phyloP scores from a whole-genome alignment of 2,797 vertebrate species.

The Okamejei kenojei region DNA sequence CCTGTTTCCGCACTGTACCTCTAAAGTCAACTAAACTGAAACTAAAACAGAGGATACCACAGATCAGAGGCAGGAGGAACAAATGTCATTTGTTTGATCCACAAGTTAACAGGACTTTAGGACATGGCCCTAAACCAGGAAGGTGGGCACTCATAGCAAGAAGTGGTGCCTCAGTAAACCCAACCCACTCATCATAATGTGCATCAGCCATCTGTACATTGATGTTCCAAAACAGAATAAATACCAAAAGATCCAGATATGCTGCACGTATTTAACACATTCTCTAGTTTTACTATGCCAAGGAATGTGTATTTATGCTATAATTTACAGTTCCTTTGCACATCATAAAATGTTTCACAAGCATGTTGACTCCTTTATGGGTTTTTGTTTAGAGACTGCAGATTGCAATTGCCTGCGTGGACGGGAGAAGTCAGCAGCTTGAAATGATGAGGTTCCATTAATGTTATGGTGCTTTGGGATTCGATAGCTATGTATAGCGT shows the following conservation, averaged over 20 bases:
- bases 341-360: not conserved
- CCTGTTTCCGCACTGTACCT: too few species aligned
- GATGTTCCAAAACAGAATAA: not conserved
- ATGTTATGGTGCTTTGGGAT: not conserved
- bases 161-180: too few species aligned
- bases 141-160: not conserved
- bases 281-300: not conserved
- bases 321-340: not conserved
- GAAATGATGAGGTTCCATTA: not conserved
- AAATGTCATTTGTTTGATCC: not conserved
- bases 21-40: too few species aligned
- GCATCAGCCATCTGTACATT: not conserved
- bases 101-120: not conserved
- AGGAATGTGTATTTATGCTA: not conserved
- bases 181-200: not conserved
- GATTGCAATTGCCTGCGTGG: not conserved
- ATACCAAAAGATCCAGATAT: not conserved
- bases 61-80: not conserved
- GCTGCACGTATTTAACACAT: not conserved
- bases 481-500: not conserved
- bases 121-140: not conserved
- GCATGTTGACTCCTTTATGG: not conserved
- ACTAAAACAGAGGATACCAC: too few species aligned
- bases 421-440: not conserved
- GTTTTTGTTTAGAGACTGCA: not conserved